Conservation (phyloP, 1,140 invertebrate genomes). For the Luehdorfia chinensis region DNA sequence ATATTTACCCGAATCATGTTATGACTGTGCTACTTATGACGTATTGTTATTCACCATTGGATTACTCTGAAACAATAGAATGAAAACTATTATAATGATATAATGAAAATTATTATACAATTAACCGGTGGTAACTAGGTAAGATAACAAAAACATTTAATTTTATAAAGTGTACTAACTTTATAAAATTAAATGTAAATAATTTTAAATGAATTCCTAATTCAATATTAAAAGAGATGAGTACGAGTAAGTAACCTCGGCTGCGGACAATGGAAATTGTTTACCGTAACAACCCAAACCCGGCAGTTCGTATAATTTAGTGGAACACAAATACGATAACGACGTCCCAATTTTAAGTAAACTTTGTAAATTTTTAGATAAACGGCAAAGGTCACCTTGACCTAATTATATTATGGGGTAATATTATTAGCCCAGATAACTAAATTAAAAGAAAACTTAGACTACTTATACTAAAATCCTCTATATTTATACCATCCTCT, state of each 20-base stretch:
- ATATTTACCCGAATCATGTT: constrained; percentile 66
- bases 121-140: too few species aligned
- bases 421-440: too few species aligned
- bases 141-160: too few species aligned
- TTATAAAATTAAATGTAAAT: neutral
- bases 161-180: too few species aligned
- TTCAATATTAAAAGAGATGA: constrained; percentile 17
- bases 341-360: constrained; percentile 41
- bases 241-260: constrained; percentile 25
- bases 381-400: constrained; percentile 12
- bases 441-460: too few species aligned
- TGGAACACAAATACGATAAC: constrained; percentile 57
- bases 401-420: constrained; percentile 4
- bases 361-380: constrained; percentile 15
- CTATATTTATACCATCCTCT: too few species aligned
- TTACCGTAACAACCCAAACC: constrained; percentile 48
- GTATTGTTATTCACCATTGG: constrained; percentile 52
- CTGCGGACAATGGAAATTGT: constrained; percentile 46
- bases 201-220: constrained; percentile 29
- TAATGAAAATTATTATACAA: constrained; percentile 4
- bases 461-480: too few species aligned
- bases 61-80: constrained; percentile 51
- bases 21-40: constrained; percentile 27
- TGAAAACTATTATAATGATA: constrained; percentile 13
- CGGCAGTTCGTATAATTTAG: constrained; percentile 55